These are phyloP conservation scores for Garrulus glandarius DNA, from an alignment of 2,797 vertebrate species.

Conservation along the genomic window DNA sequence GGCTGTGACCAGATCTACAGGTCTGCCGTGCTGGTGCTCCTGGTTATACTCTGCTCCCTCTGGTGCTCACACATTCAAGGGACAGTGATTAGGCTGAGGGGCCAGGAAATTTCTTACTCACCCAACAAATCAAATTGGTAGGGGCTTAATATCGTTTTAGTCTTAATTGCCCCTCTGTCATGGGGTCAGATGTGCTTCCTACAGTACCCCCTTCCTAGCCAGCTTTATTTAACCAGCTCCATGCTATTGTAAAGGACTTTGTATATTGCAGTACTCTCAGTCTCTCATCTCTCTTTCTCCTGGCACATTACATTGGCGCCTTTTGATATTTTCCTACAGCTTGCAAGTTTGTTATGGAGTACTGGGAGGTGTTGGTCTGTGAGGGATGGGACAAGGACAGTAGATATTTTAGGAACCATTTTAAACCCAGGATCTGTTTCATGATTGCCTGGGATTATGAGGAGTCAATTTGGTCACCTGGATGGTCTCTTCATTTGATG, in stretches of 20 bases:
- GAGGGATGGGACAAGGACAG: background rate
- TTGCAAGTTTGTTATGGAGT: background rate
- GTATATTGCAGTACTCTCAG: background rate
- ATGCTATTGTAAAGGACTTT: background rate
- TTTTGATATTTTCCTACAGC: background rate
- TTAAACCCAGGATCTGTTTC: background rate
- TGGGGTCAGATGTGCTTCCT: background rate
- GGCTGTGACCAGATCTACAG: background rate
- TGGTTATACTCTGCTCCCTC: background rate
- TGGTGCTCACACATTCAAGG: background rate
- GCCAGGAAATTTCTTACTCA: background rate
- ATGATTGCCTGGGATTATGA: background rate
- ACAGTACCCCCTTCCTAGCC: background rate
- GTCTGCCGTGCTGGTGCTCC: background rate
- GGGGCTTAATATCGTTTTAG: background rate
- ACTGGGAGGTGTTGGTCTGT: background rate
- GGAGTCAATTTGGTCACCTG: background rate
- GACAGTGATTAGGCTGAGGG: background rate
- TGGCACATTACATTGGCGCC: rapidly evolving
- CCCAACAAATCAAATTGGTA: background rate
- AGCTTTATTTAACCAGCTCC: background rate
- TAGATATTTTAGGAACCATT: background rate
- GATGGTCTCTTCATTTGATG: background rate
- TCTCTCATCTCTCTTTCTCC: background rate
- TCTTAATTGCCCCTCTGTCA: background rate